Evolutionary conservation across 2,888 invertebrate species (phyloP).

Genomic region (Synergus umbraculus): DNA sequence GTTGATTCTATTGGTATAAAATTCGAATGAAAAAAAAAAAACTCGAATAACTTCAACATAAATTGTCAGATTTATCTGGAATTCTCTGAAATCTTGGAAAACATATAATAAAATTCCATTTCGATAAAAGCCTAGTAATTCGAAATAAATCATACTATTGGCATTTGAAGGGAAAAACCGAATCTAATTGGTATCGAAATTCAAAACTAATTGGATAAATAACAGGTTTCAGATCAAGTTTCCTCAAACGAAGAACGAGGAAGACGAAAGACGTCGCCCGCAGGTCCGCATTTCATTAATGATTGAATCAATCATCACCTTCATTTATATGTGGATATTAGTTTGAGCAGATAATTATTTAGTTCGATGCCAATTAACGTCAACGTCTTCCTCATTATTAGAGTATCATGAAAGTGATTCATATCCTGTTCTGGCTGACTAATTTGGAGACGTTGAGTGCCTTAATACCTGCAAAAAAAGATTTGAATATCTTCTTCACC

Average conservation of each 20-base stretch:
- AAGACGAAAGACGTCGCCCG: slow-evolving; percentile 38
- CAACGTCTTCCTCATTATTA: slow-evolving; percentile 29
- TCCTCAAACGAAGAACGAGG: slow-evolving; percentile 39
- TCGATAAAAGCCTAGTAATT: background rate
- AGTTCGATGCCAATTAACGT: slow-evolving; percentile 32
- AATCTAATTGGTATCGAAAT: slow-evolving; percentile 24
- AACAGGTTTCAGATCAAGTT: slow-evolving; percentile 25
- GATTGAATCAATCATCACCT: slow-evolving; percentile 31
- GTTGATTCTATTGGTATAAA: too few species aligned
- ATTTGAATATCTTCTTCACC: background rate
- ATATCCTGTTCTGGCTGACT: slow-evolving; percentile 10
- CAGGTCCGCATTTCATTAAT: slow-evolving; percentile 30
- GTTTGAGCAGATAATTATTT: slow-evolving; percentile 30
- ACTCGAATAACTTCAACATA: too few species aligned
- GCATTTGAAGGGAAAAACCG: slow-evolving; percentile 1
- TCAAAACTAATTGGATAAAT: slow-evolving; percentile 34
- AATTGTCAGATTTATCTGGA: background rate
- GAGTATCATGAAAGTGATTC: slow-evolving; percentile 19
- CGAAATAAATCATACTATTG: background rate
- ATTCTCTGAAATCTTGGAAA: background rate
- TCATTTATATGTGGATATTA: slow-evolving; percentile 34
- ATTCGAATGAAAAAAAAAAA: too few species aligned
- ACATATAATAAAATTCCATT: background rate
- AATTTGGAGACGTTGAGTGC: background rate
- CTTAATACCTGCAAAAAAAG: background rate